Base-by-base conservation (phyloP, 2,888 invertebrate genomes). In the Drosophila rubida region DNA sequence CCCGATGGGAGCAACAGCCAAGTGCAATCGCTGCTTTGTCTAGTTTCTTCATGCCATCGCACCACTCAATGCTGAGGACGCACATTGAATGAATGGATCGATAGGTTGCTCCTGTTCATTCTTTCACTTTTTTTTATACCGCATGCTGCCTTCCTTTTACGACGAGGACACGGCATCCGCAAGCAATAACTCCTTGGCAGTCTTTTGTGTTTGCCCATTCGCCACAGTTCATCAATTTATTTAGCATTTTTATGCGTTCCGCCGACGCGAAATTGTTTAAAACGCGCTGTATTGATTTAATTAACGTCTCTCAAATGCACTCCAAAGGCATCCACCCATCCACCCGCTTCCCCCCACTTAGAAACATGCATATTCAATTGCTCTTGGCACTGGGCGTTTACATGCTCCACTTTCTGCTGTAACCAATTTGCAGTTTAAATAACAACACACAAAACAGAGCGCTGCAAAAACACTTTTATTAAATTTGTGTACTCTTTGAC, bases 191-290 rank as follows among this genome's bases (percentile, higher is more conserved):
- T 74, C 69, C 61, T 74, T 66, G 69, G 16, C 32, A 11, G 65
- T 39, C 65, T 46, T 60, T 69, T 78, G 66, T 75, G 57, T 67
- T 79, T 72, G 65, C 54, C 44, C 62, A 58, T 70, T 69, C 61
- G 72, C 58, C 72, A 62, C 82, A 85, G 82, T 85, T 75, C 80
- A 85, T 82, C 82, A 82, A 85, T 82, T 82, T 82, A 80, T 82
- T 82, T 80, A 69, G 75, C 73, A 85, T 85, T 85, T 85, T 85
- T 78, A 85, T 85, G 69, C 77, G 65, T 66, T 57, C 37, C 41
- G 54, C 67, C 59, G 54, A 49, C 37, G 45, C 54, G 23, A 65
- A 72, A 81, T 74, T 81, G 77, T 75, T 75, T 70, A 60, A 84
- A 78, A 62, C 67, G 60, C 68, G 78, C 69, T 53, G 55, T 68